A percentile compares a stretch with the other conserved stretches of the same genome.
These are phyloP conservation scores for Apeira syringaria DNA, from an alignment of 2,888 invertebrate genomes.

Conservation along the genomic window DNA sequence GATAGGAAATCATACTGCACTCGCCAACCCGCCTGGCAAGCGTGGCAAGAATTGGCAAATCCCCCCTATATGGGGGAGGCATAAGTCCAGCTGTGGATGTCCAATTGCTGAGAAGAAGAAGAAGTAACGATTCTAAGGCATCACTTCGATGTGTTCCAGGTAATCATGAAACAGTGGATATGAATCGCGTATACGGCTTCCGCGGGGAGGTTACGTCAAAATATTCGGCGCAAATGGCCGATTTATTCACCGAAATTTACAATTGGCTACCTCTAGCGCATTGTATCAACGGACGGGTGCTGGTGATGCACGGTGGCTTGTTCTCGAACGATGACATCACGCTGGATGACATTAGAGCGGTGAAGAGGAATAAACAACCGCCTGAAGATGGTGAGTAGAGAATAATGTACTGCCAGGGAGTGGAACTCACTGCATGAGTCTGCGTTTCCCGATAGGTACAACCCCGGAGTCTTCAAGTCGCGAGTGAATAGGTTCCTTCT, in stretches of 20 bases:
- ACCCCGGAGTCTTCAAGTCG: too few species aligned
- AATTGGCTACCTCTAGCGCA: slow-evolving; percentile 98
- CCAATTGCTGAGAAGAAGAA: too few species aligned
- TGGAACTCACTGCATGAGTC: too few species aligned
- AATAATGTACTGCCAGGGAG: too few species aligned
- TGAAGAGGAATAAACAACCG: slow-evolving; percentile 97
- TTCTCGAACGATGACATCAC: slow-evolving; percentile 97
- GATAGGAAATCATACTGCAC: too few species aligned
- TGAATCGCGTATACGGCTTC: slow-evolving; percentile 99
- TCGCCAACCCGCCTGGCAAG: too few species aligned
- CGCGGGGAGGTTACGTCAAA: slow-evolving; percentile 99
- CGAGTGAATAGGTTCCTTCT: too few species aligned
- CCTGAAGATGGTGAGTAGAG: slow-evolving; percentile 94
- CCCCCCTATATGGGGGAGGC: too few species aligned
- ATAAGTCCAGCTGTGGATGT: too few species aligned
- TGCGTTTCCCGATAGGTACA: too few species aligned
- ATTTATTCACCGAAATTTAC: slow-evolving; percentile 99
- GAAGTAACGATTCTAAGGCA: too few species aligned
- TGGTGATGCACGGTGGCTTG: slow-evolving; percentile 99
- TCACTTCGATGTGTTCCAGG: slow-evolving; percentile 80
- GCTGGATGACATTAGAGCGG: slow-evolving; percentile 94
- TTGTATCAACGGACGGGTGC: slow-evolving; percentile 91
- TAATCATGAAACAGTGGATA: slow-evolving; percentile 98
- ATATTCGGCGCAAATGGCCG: slow-evolving; percentile 97
- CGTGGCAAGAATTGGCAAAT: too few species aligned